Conservation (phyloP, 2,888 invertebrate species). For the Odontocolon sp. region DNA sequence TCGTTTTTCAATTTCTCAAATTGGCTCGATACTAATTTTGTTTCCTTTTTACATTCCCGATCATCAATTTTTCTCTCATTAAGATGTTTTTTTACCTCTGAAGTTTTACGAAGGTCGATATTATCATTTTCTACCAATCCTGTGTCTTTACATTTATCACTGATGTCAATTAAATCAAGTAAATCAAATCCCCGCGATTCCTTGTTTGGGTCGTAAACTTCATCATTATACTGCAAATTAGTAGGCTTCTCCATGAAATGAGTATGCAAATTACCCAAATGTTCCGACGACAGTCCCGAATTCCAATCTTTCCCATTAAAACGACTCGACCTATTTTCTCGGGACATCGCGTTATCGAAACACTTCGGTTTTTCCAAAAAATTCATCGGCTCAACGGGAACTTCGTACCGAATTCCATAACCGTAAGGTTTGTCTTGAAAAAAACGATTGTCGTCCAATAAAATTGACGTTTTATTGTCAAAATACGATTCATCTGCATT, state of each 20-base stretch:
- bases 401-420: constrained; percentile 17
- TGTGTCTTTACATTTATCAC: not conserved
- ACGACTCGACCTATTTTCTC: not conserved
- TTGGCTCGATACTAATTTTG: too few species aligned
- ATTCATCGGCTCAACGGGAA: not conserved
- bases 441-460: not conserved
- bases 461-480: not conserved
- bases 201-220: not conserved
- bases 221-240: not conserved
- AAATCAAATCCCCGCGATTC: not conserved
- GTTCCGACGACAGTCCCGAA: constrained; percentile 32
- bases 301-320: constrained; percentile 24
- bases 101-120: too few species aligned
- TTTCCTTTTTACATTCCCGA: too few species aligned
- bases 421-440: constrained; percentile 44
- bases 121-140: not conserved
- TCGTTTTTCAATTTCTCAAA: too few species aligned
- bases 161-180: not conserved
- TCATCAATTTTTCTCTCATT: too few species aligned
- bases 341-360: not conserved
- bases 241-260: not conserved
- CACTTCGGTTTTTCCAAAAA: constrained; percentile 30
- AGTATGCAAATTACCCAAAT: not conserved
- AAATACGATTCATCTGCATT: not conserved
- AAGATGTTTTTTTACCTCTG: too few species aligned